phyloP scores from a whole-genome alignment of 1,140 invertebrate species.

The Cryptotermes secundus region DNA sequence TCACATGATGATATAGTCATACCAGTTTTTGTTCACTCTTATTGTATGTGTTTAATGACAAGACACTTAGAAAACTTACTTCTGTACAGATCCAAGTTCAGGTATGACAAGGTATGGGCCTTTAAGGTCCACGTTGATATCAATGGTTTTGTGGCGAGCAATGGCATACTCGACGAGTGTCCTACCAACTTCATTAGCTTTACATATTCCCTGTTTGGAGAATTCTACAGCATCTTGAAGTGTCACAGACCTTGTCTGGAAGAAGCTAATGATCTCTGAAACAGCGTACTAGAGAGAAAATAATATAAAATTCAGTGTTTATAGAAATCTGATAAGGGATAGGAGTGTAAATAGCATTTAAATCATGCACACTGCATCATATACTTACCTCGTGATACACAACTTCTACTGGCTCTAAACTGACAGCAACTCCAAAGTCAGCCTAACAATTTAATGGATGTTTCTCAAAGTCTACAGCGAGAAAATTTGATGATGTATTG shows the following conservation, averaged over 20 bases:
- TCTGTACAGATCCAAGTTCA: conserved; percentile 72
- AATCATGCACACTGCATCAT: background rate
- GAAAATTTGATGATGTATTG: conserved; percentile 64
- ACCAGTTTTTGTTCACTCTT: background rate
- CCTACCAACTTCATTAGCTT: background rate
- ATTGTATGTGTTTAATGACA: background rate
- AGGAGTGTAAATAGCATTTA: background rate
- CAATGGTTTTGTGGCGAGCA: conserved; percentile 64
- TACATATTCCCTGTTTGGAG: conserved; percentile 43
- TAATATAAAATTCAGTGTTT: background rate
- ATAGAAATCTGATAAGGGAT: background rate
- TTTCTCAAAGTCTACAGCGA: conserved; percentile 74
- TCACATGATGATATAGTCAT: too few species aligned
- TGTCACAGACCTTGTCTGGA: conserved; percentile 56
- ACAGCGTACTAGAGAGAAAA: conserved; percentile 63
- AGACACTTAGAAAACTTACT: conserved; percentile 54
- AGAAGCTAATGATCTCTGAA: conserved; percentile 72
- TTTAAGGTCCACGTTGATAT: conserved; percentile 74
- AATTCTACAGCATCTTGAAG: conserved; percentile 45
- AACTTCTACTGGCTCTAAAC: conserved; percentile 73
- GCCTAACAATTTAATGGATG: conserved; percentile 67
- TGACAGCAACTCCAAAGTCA: conserved; percentile 66
- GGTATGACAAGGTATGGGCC: conserved; percentile 78
- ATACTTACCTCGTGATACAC: conserved; percentile 72
- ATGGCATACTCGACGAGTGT: conserved; percentile 50